phyloP scores from a whole-genome alignment of 2,888 invertebrate species.

The Heptascelio sp. region DNA sequence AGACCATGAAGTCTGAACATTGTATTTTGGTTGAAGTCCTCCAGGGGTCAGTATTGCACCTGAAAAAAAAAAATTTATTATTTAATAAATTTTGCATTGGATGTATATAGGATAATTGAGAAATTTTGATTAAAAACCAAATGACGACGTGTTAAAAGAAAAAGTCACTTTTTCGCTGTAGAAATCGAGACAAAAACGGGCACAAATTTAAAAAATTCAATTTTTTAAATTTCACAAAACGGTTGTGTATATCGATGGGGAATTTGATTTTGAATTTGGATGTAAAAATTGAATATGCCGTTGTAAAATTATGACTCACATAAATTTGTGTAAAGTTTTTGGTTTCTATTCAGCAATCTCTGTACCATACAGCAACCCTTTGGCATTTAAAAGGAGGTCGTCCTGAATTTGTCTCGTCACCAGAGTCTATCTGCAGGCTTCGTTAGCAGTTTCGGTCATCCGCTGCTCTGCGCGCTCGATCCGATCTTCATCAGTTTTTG shows the following conservation, averaged over 20 bases:
- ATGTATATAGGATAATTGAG: neutral
- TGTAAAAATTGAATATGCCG: neutral
- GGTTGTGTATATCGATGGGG: neutral
- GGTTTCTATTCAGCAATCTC: neutral
- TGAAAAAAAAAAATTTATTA: too few species aligned
- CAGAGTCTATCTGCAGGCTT: conserved; percentile 9
- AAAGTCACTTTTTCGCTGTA: neutral
- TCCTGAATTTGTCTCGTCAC: neutral
- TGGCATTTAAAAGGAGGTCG: neutral
- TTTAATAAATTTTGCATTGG: neutral
- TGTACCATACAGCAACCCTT: too few species aligned
- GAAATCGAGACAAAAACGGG: conserved; percentile 10
- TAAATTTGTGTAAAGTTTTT: neutral
- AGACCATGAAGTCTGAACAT: too few species aligned
- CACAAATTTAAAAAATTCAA: neutral
- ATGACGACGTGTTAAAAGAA: conserved; percentile 19
- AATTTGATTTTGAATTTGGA: conserved; percentile 11
- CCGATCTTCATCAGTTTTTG: neutral
- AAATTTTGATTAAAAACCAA: neutral
- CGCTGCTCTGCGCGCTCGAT: conserved; percentile 10
- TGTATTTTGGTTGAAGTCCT: too few species aligned
- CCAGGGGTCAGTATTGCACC: too few species aligned
- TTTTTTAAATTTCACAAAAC: conserved; percentile 13
- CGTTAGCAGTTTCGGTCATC: conserved; percentile 12
- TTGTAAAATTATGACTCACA: conserved; percentile 4